Percentiles rank a stretch among this genome's conserved stretches.
Conservation (phyloP, 30 jellyfish, hydroid and myxozoan genomes). For the Calvadosia cruxmelitensis region DNA sequence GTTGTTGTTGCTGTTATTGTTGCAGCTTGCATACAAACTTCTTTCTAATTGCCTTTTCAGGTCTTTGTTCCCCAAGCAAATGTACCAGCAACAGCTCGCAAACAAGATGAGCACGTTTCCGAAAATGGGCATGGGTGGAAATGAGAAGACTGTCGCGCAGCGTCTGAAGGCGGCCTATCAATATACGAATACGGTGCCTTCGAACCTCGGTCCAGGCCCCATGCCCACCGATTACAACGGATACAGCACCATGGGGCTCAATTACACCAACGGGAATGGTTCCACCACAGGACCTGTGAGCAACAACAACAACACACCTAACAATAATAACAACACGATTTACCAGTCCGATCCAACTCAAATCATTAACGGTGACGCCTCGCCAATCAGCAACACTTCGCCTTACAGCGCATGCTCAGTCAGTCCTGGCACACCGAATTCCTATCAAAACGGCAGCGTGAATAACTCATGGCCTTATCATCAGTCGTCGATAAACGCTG, state of each 20-base stretch:
- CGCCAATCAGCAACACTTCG: conserved; percentile 84
- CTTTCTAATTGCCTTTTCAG: no score
- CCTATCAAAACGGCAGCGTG: conserved; percentile 72
- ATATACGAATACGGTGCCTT: neutral
- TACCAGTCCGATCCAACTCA: conserved; percentile 76
- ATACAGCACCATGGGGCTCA: neutral
- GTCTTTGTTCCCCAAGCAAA: conserved; percentile 87
- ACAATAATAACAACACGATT: conserved; percentile 32
- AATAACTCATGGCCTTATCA: conserved; percentile 98
- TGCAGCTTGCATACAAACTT: no score
- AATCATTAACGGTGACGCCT: conserved; percentile 77
- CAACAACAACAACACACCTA: conserved; percentile 35
- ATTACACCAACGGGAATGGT: conserved; percentile 64
- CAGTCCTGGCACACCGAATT: conserved; percentile 90
- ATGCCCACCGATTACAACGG: neutral
- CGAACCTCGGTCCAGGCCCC: neutral
- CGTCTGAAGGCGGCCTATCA: neutral
- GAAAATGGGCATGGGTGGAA: neutral
- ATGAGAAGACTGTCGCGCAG: neutral
- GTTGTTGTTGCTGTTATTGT: no score
- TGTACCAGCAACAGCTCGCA: conserved; percentile 75
- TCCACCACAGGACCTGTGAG: conserved; percentile 34
- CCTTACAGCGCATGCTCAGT: conserved; percentile 93
- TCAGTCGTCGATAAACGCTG: conserved; percentile 44
- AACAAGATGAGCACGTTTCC: conserved; percentile 50